Evolutionary conservation across 64 coral and sea anemone genomes (phyloP).

Genomic region (Anthopleura sola): DNA sequence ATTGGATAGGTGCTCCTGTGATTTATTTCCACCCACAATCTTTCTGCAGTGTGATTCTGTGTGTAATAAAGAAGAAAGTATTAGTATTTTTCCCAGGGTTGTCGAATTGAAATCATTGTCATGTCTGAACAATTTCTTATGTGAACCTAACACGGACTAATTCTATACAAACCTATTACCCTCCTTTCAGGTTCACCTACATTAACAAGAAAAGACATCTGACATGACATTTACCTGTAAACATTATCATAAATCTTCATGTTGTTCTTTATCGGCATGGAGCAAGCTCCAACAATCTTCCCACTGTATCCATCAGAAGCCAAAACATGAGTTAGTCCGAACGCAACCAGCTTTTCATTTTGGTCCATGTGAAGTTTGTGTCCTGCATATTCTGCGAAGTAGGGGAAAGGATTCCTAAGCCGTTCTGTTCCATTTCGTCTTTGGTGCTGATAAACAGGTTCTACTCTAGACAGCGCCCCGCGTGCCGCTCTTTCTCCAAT

Average conservation of each 20-base stretch:
- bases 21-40: not conserved
- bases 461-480: not conserved
- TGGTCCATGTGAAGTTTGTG: slow-evolving; percentile 46
- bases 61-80: not conserved
- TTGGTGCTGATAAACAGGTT: slow-evolving; percentile 12
- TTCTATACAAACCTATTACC: too few species aligned
- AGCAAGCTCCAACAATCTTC: slow-evolving; percentile 43
- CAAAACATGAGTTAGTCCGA: slow-evolving; percentile 40
- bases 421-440: slow-evolving; percentile 3
- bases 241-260: slow-evolving; percentile 45
- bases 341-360: slow-evolving; percentile 49
- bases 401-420: not conserved
- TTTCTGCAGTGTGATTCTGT: not conserved
- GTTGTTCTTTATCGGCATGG: slow-evolving; percentile 67
- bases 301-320: slow-evolving; percentile 43
- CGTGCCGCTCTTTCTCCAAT: slow-evolving; percentile 31
- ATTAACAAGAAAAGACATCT: too few species aligned
- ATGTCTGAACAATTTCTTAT: too few species aligned
- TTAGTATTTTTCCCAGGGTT: not conserved
- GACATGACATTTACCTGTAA: slow-evolving; percentile 56
- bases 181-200: too few species aligned
- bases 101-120: too few species aligned
- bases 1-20: not conserved
- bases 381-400: not conserved
- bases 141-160: too few species aligned